Evolutionary conservation across 2,888 invertebrate genomes (phyloP).

Genomic region (Eretmocerus hayati): DNA sequence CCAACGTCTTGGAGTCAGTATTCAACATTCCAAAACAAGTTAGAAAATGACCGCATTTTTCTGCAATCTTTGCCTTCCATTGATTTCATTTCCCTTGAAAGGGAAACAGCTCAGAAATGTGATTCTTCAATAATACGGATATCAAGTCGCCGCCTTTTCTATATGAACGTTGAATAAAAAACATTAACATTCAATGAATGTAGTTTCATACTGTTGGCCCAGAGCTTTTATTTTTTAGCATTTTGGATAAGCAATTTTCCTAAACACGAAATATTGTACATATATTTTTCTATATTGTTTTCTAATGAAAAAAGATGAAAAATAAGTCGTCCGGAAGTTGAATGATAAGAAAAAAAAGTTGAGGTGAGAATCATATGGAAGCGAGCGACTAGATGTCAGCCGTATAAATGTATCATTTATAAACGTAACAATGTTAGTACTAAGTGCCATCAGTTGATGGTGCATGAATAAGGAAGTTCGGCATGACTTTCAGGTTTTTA

Average conservation of each 20-base stretch:
- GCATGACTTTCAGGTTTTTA: too few relatives aligned
- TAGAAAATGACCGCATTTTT: too few relatives aligned
- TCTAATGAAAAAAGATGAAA: conserved; percentile 2
- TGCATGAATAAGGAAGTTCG: too few relatives aligned
- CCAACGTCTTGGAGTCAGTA: too few relatives aligned
- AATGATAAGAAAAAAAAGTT: conserved; percentile 1
- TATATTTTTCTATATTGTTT: conserved; percentile 21
- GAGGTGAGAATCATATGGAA: neutral
- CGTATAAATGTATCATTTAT: conserved; percentile 1
- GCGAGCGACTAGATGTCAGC: conserved; percentile 5
- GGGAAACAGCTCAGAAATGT: neutral
- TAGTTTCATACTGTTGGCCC: conserved; percentile 4
- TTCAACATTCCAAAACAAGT: too few relatives aligned
- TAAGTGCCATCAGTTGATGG: neutral
- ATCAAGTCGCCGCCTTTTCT: conserved; percentile 8
- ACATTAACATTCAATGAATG: conserved; percentile 1
- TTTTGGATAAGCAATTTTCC: conserved; percentile 8
- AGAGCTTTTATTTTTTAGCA: conserved; percentile 9
- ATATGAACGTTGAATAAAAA: conserved; percentile 1
- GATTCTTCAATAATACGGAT: neutral
- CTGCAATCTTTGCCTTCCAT: conserved; percentile 3
- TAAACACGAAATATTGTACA: conserved; percentile 7
- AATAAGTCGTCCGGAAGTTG: neutral
- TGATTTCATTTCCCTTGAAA: neutral
- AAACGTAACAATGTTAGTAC: conserved; percentile 5